Evolutionary conservation across 2,888 invertebrate genomes (phyloP), one percentile per base, ranked within the genome.

Genomic region (Pterostichus niger): DNA sequence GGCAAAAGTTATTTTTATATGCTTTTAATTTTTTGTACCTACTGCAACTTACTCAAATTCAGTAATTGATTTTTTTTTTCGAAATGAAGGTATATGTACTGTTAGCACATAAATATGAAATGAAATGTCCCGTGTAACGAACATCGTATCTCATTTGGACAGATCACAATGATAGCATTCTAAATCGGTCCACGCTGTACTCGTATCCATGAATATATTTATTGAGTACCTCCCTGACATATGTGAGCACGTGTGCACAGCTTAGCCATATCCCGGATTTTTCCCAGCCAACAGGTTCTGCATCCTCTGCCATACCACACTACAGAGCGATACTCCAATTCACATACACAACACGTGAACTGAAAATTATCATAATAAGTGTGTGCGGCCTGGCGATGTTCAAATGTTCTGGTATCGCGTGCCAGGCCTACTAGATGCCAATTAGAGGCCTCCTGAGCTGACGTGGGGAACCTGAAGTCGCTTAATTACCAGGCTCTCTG

Each of bases 401-500:
- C 68, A 75, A 52, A 75, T 54, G 75, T 75, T 75, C 10, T n/a
- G 52, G 59, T 61, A 40, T 61, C 78, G 78, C 61, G 78, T 78
- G 78, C 78, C 78, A 13, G 24, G 44, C 46, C 61, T 59, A 40
- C 78, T 78, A 78, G 59, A 78, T 78, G 78, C 78, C 78, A 78
- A 78, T 78, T 78, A 78, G 78, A 59, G 59, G 31, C 24, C 68
- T 40, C 17, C 44, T 17, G 33, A 64, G 15, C 40, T 64, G 75
- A 54, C 75, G 49, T 75, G 54, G 75, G 75, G 75, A 75, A 46
- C 33, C 15, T 35, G 10, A 54, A 13, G 76, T 35, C 56, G 76
- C 76, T 76, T 71, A 78, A 56, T 78, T 78, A 78, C 40, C 75
- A n/a, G 17, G 2, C 56, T 17, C 56, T 17, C 15, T 17, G 15